These are phyloP conservation scores for Ectobius pallidus DNA, from an alignment of 2,888 invertebrate genomes.

Conservation along the genomic window DNA sequence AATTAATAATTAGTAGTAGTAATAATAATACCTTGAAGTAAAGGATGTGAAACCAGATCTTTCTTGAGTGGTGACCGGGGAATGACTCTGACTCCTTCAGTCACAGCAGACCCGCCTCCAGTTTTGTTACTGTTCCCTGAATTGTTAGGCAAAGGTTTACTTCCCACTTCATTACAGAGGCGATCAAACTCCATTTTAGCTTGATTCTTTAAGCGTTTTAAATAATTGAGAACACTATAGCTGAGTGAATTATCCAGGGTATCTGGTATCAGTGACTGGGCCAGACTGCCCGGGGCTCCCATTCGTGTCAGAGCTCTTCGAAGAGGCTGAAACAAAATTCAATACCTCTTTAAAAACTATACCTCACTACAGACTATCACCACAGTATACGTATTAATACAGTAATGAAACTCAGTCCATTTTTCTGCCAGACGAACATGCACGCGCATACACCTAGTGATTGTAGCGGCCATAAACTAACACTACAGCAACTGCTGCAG, in stretches of 20 bases:
- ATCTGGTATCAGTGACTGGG: slow-evolving; percentile 88
- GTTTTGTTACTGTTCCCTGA: slow-evolving; percentile 57
- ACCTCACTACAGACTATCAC: background rate
- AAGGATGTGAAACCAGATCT: slow-evolving; percentile 80
- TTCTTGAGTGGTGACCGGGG: slow-evolving; percentile 75
- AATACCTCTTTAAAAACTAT: slow-evolving; percentile 25
- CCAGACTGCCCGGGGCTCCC: slow-evolving; percentile 82
- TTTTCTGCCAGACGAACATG: too few relatives aligned
- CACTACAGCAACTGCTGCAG: too few relatives aligned
- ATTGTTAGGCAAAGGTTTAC: slow-evolving; percentile 54
- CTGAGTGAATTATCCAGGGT: slow-evolving; percentile 91
- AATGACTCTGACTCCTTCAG: slow-evolving; percentile 76
- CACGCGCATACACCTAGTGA: too few relatives aligned
- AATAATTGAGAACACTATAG: slow-evolving; percentile 90
- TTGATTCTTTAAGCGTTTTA: slow-evolving; percentile 94
- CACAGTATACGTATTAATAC: too few relatives aligned
- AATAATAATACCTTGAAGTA: slow-evolving; percentile 61
- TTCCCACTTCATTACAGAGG: slow-evolving; percentile 79
- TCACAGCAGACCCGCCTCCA: slow-evolving; percentile 41
- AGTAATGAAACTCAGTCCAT: too few relatives aligned
- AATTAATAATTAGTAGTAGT: too few relatives aligned
- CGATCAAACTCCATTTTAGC: slow-evolving; percentile 89
- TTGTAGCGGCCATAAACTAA: too few relatives aligned
- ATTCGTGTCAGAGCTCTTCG: slow-evolving; percentile 89
- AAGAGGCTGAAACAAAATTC: slow-evolving; percentile 72